These are phyloP conservation scores for Patella depressa DNA, from an alignment of 2,888 invertebrate genomes.

Conservation along the genomic window DNA sequence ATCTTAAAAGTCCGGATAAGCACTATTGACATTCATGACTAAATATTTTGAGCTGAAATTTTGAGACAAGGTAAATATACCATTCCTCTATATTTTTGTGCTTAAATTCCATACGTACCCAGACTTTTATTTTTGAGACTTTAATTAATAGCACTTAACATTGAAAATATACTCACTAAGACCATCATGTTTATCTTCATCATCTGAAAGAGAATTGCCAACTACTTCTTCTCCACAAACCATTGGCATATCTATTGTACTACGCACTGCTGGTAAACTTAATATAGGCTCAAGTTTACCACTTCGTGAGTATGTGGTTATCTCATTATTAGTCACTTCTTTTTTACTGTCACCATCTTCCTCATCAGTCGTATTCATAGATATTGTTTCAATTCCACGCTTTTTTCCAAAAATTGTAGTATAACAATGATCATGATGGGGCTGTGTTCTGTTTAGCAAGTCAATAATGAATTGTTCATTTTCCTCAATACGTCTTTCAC, in stretches of 20 bases:
- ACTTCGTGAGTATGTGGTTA: slow-evolving; percentile 13
- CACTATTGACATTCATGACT: too few relatives aligned
- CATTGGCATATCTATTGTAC: slow-evolving; percentile 46
- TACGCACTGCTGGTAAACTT: slow-evolving; percentile 37
- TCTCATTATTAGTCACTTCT: slow-evolving; percentile 16
- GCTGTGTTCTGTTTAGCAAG: slow-evolving; percentile 52
- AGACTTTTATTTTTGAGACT: too few relatives aligned
- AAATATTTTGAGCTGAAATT: too few relatives aligned
- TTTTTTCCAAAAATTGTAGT: slow-evolving; percentile 62
- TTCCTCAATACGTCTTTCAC: slow-evolving; percentile 49
- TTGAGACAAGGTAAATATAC: too few relatives aligned
- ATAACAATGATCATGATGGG: slow-evolving; percentile 63
- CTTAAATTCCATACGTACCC: too few relatives aligned
- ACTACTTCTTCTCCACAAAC: slow-evolving; percentile 50
- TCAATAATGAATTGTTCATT: slow-evolving; percentile 61
- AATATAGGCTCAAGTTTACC: slow-evolving; percentile 38
- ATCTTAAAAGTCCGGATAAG: too few relatives aligned
- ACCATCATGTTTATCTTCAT: slow-evolving; percentile 32
- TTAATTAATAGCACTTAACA: too few relatives aligned
- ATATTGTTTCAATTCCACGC: slow-evolving; percentile 39
- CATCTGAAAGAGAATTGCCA: slow-evolving; percentile 21
- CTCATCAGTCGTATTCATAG: slow-evolving; percentile 39
- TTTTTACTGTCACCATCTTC: slow-evolving; percentile 27
- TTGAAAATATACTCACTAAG: slow-evolving; percentile 25
- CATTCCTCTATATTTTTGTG: too few relatives aligned